phyloP scores from a whole-genome alignment of 2,113 vertebrate species.

The Scomber colias region DNA sequence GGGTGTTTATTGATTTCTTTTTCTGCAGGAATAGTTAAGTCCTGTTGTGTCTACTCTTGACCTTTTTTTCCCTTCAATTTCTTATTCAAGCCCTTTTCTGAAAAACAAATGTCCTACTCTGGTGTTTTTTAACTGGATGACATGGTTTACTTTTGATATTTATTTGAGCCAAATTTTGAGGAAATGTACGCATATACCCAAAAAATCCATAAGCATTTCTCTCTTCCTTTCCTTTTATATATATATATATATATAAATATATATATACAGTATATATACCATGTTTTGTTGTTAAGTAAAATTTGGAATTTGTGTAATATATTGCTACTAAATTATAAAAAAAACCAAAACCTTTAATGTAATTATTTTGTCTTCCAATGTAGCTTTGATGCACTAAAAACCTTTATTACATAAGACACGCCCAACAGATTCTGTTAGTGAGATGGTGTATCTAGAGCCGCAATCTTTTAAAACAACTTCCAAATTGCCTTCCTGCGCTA shows the following conservation, averaged over 20 bases:
- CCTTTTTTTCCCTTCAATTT: constrained; percentile 48
- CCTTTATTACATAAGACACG: constrained; percentile 75
- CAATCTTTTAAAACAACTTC: constrained; percentile 51
- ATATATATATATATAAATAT: constrained; percentile 6
- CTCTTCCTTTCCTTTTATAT: constrained; percentile 55
- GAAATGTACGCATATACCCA: constrained; percentile 74
- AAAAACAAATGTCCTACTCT: constrained; percentile 60
- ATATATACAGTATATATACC: constrained; percentile 66
- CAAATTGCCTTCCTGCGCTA: constrained; percentile 65
- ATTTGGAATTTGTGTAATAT: constrained; percentile 88
- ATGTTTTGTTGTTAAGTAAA: constrained; percentile 81
- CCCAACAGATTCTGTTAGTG: constrained; percentile 60
- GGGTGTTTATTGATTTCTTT: constrained; percentile 52
- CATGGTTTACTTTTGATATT: constrained; percentile 84
- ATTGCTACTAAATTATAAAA: constrained; percentile 87
- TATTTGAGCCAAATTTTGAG: constrained; percentile 87
- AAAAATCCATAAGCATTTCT: constrained; percentile 79
- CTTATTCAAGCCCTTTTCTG: constrained; percentile 51
- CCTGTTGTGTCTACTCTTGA: constrained; percentile 48
- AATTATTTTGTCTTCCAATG: constrained; percentile 85
- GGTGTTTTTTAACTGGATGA: constrained; percentile 75
- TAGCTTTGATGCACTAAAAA: constrained; percentile 88
- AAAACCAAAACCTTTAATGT: constrained; percentile 79
- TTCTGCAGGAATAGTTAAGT: constrained; percentile 49
- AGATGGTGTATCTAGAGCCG: constrained; percentile 42